A percentile compares a stretch with the other conserved stretches of the same genome.
These are phyloP conservation scores for Morelia viridis DNA, from an alignment of 2,797 vertebrate species.

Conservation along the genomic window DNA sequence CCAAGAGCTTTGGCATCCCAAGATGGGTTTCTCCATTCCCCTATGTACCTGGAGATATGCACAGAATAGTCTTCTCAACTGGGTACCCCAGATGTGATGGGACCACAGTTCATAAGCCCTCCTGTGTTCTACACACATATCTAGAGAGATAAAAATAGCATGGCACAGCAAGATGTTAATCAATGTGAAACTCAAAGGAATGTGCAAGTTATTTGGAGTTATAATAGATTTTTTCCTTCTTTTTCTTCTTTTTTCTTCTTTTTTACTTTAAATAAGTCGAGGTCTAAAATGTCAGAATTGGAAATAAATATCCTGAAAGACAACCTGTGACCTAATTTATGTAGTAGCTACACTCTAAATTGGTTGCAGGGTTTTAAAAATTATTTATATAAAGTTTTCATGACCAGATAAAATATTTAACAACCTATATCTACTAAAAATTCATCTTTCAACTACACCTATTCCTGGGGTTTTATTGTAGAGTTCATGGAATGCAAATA, in stretches of 20 bases:
- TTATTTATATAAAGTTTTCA: slow-evolving; percentile 15
- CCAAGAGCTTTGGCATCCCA: neutral
- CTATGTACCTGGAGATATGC: neutral
- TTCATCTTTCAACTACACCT: slow-evolving; percentile 40
- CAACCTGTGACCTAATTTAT: neutral
- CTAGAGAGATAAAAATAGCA: neutral
- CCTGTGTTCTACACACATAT: neutral
- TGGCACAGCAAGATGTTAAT: neutral
- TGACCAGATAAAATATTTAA: slow-evolving; percentile 52
- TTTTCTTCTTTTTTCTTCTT: neutral
- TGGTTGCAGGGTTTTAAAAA: slow-evolving; percentile 3
- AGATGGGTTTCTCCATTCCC: neutral
- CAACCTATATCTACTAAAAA: slow-evolving; percentile 59
- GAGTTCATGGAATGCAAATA: slow-evolving; percentile 59
- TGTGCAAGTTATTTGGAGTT: neutral
- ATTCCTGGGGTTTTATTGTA: slow-evolving; percentile 58
- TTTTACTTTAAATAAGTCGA: neutral
- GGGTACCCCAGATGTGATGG: neutral
- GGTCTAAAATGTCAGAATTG: neutral
- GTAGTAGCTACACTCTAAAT: slow-evolving; percentile 57
- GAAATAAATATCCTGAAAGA: neutral
- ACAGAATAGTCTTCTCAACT: neutral
- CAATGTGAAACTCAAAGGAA: neutral
- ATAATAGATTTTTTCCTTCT: neutral
- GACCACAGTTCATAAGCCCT: neutral